These are phyloP conservation scores for Mythimna ferrago DNA, from an alignment of 2,888 invertebrate genomes.

Conservation along the genomic window DNA sequence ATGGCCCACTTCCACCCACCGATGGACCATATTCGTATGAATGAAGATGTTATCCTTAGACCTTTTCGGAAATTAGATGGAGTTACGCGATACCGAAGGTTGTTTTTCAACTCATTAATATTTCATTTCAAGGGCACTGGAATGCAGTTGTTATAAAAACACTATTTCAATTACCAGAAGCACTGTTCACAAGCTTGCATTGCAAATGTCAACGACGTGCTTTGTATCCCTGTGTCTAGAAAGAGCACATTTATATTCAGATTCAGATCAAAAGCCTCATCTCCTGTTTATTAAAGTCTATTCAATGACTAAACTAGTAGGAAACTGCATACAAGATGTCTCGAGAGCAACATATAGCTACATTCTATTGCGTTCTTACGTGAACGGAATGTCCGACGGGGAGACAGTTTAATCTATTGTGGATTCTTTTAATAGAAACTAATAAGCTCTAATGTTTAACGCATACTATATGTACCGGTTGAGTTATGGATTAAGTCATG, in stretches of 20 bases:
- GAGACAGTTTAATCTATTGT: constrained; percentile 63
- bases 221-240: constrained; percentile 48
- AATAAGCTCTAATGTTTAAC: constrained; percentile 68
- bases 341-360: constrained; percentile 50
- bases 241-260: constrained; percentile 67
- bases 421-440: constrained; percentile 65
- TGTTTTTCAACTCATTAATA: constrained; percentile 68
- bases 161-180: constrained; percentile 56
- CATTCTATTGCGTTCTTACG: constrained; percentile 58
- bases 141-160: constrained; percentile 59
- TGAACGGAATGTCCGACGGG: constrained; percentile 58
- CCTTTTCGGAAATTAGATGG: constrained; percentile 62
- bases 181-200: constrained; percentile 39
- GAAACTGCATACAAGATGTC: constrained; percentile 69
- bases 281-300: constrained; percentile 71
- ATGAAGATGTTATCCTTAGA: constrained; percentile 69
- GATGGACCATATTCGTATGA: constrained; percentile 68
- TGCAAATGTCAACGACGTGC: constrained; percentile 57
- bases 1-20: constrained; percentile 69
- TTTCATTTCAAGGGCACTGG: constrained; percentile 65
- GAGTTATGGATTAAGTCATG: constrained; percentile 76
- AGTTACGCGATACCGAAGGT: constrained; percentile 59
- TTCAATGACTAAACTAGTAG: constrained; percentile 66
- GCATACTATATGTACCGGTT: constrained; percentile 66
- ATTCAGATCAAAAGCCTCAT: constrained; percentile 74